phyloP scores from a whole-genome alignment of 2,888 invertebrate species.

The Exocentrus adspersus region DNA sequence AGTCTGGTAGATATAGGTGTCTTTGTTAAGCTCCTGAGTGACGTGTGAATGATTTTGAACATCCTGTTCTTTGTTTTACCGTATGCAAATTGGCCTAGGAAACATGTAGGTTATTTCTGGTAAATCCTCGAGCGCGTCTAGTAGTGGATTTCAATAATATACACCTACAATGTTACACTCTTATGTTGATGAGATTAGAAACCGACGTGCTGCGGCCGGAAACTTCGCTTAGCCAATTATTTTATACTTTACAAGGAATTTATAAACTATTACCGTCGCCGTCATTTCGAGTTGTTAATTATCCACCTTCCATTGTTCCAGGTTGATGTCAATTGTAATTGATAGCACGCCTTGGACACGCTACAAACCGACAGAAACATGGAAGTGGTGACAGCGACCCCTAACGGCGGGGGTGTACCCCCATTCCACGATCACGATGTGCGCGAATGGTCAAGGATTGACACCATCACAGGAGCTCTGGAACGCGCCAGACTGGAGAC shows the following conservation, averaged over 20 bases:
- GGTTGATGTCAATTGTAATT: constrained; percentile 53
- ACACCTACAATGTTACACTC: constrained; percentile 29
- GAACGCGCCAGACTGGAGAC: constrained; percentile 67
- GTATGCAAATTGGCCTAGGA: constrained; percentile 21
- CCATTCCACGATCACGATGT: constrained; percentile 67
- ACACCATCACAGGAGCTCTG: constrained; percentile 66
- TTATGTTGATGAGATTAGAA: constrained; percentile 9
- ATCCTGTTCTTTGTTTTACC: constrained; percentile 30
- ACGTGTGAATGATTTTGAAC: constrained; percentile 22
- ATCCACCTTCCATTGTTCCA: constrained; percentile 43
- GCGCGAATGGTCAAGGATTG: constrained; percentile 67
- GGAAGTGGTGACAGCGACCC: constrained; percentile 62
- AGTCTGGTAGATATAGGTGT: neutral
- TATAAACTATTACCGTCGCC: no score
- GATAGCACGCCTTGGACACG: constrained; percentile 48
- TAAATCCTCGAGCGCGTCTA: constrained; percentile 25
- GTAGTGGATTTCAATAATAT: constrained; percentile 29
- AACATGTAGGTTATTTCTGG: constrained; percentile 30
- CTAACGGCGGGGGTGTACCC: constrained; percentile 55
- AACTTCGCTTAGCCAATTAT: neutral
- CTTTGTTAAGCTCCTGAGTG: constrained; percentile 14
- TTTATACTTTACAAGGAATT: no score
- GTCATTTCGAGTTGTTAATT: no score
- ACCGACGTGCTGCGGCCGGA: constrained; percentile 12
- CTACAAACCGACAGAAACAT: constrained; percentile 42